Base-by-base conservation (phyloP, 2,113 vertebrate species). In the Colistium nudipinnis region DNA sequence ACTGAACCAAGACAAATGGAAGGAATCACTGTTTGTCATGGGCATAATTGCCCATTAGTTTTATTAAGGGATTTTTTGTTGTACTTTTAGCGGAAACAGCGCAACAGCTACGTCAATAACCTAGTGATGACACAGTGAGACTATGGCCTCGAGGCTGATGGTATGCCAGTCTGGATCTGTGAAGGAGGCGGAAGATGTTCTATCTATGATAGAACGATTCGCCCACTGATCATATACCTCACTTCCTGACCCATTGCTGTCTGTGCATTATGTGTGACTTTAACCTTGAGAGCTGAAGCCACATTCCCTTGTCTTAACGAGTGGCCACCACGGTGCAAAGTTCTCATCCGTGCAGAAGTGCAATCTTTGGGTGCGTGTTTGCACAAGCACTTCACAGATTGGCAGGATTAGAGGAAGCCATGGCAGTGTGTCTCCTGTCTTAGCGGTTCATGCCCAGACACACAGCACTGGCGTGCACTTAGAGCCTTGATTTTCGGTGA, bases 321-420 rank as follows among this genome's bases (percentile, higher is more conserved):
- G 8, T 11, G 2, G 1, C 11, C 36, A 25, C n/a, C 14, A 39
- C 9, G 31, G 62, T 44, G 19, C 63, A 76, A 84, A 87, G 78
- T 82, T 67, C 80, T 72, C 38, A 22, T 35, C 16, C 5, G 14
- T 27, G 28, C 51, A 11, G 7, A 52, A 16, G 31, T n/a, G 25
- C 57, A 16, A 7, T 45, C 45, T 36, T 31, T 16, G 13, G 17
- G 31, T 64, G 73, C 77, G 4, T 67, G 87, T 76, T 87, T 75
- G 74, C 53, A 77, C 87, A 87, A 22, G 74, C 36, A 43, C 31
- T 35, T 27, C 0, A 3, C 33, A 61, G 51, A 56, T 14, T n/a
- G 72, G 48, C 48, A 36, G 65, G 70, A 70, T 80, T 59, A 74
- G 41, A 27, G 4, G 0, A 12, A 62, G 11, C 24, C 17, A 5